Conservation (phyloP, 2,113 vertebrate species). For the Antechinus flavipes region DNA sequence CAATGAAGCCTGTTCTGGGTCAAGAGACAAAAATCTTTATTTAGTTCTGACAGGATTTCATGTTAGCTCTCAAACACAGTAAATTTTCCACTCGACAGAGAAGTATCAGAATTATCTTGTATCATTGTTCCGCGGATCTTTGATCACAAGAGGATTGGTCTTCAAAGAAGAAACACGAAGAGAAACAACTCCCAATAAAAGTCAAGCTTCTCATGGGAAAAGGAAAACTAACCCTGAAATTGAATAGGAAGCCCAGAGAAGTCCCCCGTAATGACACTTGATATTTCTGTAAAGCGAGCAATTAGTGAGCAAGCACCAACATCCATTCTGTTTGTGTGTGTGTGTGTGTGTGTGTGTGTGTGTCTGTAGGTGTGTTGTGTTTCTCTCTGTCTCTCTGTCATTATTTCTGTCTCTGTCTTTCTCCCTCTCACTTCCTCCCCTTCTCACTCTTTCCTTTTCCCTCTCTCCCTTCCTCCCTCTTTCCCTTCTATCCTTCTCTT, state of each 20-base stretch:
- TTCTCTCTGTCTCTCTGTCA: too few relatives aligned
- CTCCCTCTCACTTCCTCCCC: too few relatives aligned
- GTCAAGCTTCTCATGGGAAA: constrained; percentile 14
- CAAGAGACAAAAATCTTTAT: neutral
- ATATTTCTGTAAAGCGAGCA: neutral
- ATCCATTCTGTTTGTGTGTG: neutral
- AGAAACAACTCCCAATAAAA: neutral
- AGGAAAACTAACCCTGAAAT: neutral
- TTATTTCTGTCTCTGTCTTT: too few relatives aligned
- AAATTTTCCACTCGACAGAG: neutral
- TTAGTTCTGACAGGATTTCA: constrained; percentile 9
- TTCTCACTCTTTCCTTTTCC: too few relatives aligned
- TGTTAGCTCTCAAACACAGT: constrained; percentile 11
- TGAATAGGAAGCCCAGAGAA: constrained; percentile 27
- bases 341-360: too few relatives aligned
- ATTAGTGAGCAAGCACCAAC: neutral
- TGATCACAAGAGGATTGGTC: neutral
- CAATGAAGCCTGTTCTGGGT: neutral
- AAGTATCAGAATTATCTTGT: neutral
- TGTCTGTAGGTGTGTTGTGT: too few relatives aligned
- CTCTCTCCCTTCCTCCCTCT: too few relatives aligned
- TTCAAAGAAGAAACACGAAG: neutral
- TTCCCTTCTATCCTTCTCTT: too few relatives aligned
- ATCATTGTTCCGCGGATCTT: neutral
- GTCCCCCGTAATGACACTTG: neutral